Evolutionary conservation across 37 sponge, comb jelly and placozoan genomes (phyloP).

Genomic region (Sycon ciliatum): DNA sequence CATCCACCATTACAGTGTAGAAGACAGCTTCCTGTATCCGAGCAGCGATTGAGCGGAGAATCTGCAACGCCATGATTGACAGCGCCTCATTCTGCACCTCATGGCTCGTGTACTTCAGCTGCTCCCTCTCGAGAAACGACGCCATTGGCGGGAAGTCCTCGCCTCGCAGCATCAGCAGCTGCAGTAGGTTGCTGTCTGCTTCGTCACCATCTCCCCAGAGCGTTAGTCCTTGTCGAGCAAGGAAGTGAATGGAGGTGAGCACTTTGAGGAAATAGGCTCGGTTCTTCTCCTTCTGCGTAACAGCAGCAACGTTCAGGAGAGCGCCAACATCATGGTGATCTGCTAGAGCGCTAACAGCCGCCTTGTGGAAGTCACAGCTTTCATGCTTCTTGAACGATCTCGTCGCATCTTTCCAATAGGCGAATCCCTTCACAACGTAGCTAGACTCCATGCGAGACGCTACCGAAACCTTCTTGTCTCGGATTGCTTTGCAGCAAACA

Average conservation of each 20-base stretch:
- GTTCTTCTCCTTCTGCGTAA: slow-evolving; percentile 28
- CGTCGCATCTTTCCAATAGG: slow-evolving; percentile 48
- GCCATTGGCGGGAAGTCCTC: not conserved
- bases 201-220: slow-evolving; percentile 45
- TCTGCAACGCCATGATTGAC: slow-evolving; percentile 26
- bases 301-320: slow-evolving; percentile 1
- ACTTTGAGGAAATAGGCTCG: slow-evolving; percentile 25
- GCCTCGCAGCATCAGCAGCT: slow-evolving; percentile 2
- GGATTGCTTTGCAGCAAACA: too few relatives aligned
- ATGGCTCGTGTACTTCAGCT: slow-evolving; percentile 36
- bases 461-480: too few relatives aligned
- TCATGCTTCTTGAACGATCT: slow-evolving; percentile 32
- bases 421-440: slow-evolving; percentile 28
- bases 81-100: slow-evolving; percentile 49
- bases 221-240: slow-evolving; percentile 43
- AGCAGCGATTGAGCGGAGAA: slow-evolving; percentile 25
- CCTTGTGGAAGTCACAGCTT: slow-evolving; percentile 25
- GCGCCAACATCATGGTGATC: slow-evolving; percentile 40
- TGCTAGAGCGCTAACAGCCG: slow-evolving; percentile 15
- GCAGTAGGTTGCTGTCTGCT: slow-evolving; percentile 28
- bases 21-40: slow-evolving; percentile 12
- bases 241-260: slow-evolving; percentile 17
- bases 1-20: slow-evolving; percentile 42
- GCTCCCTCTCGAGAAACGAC: not conserved
- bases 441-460: too few relatives aligned